Percentiles rank a stretch among this genome's conserved stretches.
These are phyloP conservation scores for Haemorhous mexicanus DNA, from an alignment of 2,113 vertebrate genomes.

Conservation along the genomic window DNA sequence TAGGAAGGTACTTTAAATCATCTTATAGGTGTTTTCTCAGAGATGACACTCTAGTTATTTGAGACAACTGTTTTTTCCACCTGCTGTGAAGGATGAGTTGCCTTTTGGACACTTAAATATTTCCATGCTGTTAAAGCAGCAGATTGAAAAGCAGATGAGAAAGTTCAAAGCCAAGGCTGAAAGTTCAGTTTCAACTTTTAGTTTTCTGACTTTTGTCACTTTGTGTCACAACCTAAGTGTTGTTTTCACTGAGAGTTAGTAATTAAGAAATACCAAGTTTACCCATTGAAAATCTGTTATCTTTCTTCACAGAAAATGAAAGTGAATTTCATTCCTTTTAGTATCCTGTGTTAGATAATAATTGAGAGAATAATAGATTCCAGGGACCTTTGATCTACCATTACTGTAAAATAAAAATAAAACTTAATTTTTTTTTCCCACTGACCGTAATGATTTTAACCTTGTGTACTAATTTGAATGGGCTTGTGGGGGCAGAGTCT, in stretches of 20 bases:
- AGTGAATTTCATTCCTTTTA: slow-evolving; percentile 53
- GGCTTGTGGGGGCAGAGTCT: slow-evolving; percentile 75
- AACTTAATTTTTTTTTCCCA: slow-evolving; percentile 52
- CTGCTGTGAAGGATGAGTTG: not conserved
- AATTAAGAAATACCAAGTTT: slow-evolving; percentile 65
- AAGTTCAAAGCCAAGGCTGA: slow-evolving; percentile 43
- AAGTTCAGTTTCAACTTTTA: slow-evolving; percentile 41
- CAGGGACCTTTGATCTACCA: slow-evolving; percentile 70
- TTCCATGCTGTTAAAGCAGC: slow-evolving; percentile 1
- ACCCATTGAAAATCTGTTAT: slow-evolving; percentile 26
- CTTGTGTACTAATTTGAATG: slow-evolving; percentile 79
- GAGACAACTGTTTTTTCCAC: slow-evolving; percentile 33
- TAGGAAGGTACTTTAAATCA: not conserved
- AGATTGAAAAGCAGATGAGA: slow-evolving; percentile 36
- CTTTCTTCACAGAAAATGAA: slow-evolving; percentile 48
- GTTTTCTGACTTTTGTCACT: slow-evolving; percentile 52
- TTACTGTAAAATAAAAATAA: slow-evolving; percentile 75
- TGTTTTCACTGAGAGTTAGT: slow-evolving; percentile 56
- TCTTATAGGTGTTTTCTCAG: not conserved
- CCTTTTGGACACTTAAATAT: not conserved
- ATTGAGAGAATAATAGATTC: slow-evolving; percentile 70
- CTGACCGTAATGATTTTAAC: slow-evolving; percentile 78
- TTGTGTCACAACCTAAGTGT: slow-evolving; percentile 35
- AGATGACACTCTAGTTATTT: not conserved
- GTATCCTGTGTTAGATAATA: slow-evolving; percentile 64